Base-by-base conservation (phyloP, 2,888 invertebrate genomes). In the Mayetiola destructor region DNA sequence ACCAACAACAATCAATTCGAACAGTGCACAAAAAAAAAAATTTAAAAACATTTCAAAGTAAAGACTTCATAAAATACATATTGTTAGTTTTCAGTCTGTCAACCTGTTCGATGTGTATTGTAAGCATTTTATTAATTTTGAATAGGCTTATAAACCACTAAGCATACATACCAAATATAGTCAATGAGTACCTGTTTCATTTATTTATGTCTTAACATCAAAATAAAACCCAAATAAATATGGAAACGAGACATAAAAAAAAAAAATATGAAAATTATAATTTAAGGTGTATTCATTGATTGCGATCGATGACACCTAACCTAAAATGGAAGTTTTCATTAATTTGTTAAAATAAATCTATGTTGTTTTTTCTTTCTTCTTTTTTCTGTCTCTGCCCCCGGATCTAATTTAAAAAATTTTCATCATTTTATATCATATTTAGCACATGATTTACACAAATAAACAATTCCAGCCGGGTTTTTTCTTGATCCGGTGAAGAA, bases 391-490 rank as follows among this genome's bases (percentile, higher is more conserved):
- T 32, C 32, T 32, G 6, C 32, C 6, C 8, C 32, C 10, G 6
- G 32, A 32, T 32, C 32, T 32, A 9, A 9, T 10, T 32, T 32
- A 10, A 32, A 9, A 10, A 23, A 23, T 23, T 12, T 42, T 23
- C 9, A 4, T 23, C 4, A 6, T 9, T n/a, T n/a, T 32, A 23
- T 42, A 27, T 27, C n/a, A 48, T 48, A 48, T 48, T 48, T 48
- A 48, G 48, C 48, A 48, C 48, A 48, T 48, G 48, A 48, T 48
- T 48, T 48, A 48, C 48, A 48, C 23, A 48, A n/a, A n/a, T n/a
- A n/a, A 48, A 48, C 48, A 48, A 32, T 8, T 12, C 8, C 32
- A 23, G n/a, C 42, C 48, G 48, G 6, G 27, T n/a, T n/a, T n/a
- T n/a, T n/a, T n/a, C n/a, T n/a, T n/a, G n/a, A n/a, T n/a, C n/a